These are phyloP conservation scores for Choloepus hoffmanni DNA, from an alignment of 2,113 vertebrate genomes.

Conservation along the genomic window DNA sequence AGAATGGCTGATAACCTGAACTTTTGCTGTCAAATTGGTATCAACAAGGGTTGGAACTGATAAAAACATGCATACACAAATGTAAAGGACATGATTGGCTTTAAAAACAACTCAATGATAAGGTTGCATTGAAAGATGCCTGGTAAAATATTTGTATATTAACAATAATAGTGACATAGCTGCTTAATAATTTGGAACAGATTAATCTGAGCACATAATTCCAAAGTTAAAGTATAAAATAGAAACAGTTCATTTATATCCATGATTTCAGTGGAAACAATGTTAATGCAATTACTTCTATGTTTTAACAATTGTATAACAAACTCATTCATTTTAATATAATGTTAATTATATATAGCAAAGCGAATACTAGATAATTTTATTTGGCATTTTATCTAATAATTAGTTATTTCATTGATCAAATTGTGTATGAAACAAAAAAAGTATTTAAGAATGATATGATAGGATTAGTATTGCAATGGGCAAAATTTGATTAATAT, in stretches of 20 bases:
- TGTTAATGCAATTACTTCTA: neutral
- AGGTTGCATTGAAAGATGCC: neutral
- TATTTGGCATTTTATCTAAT: neutral
- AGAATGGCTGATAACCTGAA: slow-evolving; percentile 77
- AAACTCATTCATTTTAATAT: neutral
- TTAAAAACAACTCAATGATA: slow-evolving; percentile 47
- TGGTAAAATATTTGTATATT: neutral
- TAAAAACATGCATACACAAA: slow-evolving; percentile 61
- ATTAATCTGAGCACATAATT: neutral
- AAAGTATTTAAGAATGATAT: neutral
- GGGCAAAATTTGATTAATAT: neutral
- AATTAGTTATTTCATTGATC: neutral
- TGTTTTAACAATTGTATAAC: neutral
- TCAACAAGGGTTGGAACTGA: slow-evolving; percentile 71
- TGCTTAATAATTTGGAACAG: slow-evolving; percentile 15
- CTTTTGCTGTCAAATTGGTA: slow-evolving; percentile 74
- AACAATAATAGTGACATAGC: neutral
- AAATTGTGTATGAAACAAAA: neutral
- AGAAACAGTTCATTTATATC: neutral
- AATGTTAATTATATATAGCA: neutral
- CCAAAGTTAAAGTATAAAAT: slow-evolving; percentile 20
- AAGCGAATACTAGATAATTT: neutral
- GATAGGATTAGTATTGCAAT: neutral
- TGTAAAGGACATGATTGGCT: neutral
- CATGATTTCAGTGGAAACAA: neutral